These are phyloP conservation scores for Temnothorax nylanderi DNA, from an alignment of 1,140 invertebrate genomes.

Conservation along the genomic window DNA sequence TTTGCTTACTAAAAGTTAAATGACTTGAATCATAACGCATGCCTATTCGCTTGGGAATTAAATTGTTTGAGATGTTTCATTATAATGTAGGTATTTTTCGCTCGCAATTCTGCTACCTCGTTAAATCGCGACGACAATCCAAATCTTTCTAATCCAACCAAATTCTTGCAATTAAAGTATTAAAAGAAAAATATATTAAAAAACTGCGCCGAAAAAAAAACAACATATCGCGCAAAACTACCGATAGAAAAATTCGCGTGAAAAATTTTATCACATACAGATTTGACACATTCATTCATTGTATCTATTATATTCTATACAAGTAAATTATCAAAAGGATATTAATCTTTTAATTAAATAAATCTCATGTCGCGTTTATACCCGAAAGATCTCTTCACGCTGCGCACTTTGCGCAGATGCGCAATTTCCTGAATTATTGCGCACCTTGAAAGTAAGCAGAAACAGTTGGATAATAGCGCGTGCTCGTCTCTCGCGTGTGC, in stretches of 20 bases:
- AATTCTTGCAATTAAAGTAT: neutral
- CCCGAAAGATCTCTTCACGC: neutral
- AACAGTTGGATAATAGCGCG: constrained; percentile 22
- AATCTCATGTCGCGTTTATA: neutral
- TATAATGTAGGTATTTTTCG: neutral
- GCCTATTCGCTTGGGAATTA: neutral
- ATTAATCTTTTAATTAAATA: neutral
- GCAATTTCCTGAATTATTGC: constrained; percentile 4
- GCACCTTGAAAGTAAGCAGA: neutral
- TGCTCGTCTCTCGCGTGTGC: constrained; percentile 38
- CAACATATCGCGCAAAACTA: neutral
- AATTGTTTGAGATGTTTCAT: neutral
- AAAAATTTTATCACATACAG: neutral
- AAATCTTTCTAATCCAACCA: constrained; percentile 7
- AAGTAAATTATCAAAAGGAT: neutral
- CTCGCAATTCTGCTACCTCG: neutral
- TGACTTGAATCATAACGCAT: constrained; percentile 27
- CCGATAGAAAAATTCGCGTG: neutral
- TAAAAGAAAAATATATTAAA: neutral
- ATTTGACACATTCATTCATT: neutral
- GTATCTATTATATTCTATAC: neutral
- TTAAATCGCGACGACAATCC: neutral
- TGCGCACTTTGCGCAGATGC: neutral
- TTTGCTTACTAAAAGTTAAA: constrained; percentile 28
- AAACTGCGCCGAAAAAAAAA: neutral